Percentiles rank a stretch among this genome's conserved stretches.
phyloP scores from a whole-genome alignment of 2,797 vertebrate species.

The Semaprochilodus insignis region DNA sequence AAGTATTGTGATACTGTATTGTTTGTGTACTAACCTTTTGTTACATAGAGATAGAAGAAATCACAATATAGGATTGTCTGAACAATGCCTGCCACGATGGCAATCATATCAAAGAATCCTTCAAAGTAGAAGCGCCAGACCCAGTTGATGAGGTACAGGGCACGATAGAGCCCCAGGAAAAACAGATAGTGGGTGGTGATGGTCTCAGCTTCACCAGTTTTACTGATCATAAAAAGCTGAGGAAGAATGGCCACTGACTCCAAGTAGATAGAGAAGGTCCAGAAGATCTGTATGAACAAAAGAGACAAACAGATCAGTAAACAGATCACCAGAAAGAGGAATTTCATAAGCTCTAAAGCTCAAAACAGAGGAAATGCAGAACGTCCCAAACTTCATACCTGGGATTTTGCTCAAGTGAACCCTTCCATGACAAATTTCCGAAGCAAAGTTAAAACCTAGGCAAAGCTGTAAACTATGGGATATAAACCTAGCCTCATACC shows the following conservation, averaged over 20 bases:
- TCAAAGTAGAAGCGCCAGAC: constrained; percentile 98
- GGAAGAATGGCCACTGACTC: constrained; percentile 96
- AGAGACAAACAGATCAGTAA: no score
- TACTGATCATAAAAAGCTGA: constrained; percentile 98
- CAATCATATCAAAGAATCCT: constrained; percentile 98
- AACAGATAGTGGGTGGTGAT: constrained; percentile 99
- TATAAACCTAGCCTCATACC: not conserved
- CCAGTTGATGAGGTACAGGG: constrained; percentile 97
- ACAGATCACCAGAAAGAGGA: not conserved
- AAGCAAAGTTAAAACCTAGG: no score
- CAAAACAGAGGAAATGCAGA: no score
- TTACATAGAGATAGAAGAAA: constrained; percentile 99
- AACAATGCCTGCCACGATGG: constrained; percentile 94
- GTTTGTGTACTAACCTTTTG: constrained; percentile 86
- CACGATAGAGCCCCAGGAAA: constrained; percentile 95
- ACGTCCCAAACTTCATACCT: no score
- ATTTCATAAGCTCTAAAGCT: no score
- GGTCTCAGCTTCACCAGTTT: constrained; percentile 97
- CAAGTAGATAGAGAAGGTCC: constrained; percentile 98
- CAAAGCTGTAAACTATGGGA: not conserved
- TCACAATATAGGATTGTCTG: constrained; percentile 98
- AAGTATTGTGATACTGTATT: no score
- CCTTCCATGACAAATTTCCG: no score
- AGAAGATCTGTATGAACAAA: constrained; percentile 86
- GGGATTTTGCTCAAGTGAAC: no score